These are phyloP conservation scores for Laodelphax striatellus DNA, from an alignment of 1,140 invertebrate genomes.

Conservation along the genomic window DNA sequence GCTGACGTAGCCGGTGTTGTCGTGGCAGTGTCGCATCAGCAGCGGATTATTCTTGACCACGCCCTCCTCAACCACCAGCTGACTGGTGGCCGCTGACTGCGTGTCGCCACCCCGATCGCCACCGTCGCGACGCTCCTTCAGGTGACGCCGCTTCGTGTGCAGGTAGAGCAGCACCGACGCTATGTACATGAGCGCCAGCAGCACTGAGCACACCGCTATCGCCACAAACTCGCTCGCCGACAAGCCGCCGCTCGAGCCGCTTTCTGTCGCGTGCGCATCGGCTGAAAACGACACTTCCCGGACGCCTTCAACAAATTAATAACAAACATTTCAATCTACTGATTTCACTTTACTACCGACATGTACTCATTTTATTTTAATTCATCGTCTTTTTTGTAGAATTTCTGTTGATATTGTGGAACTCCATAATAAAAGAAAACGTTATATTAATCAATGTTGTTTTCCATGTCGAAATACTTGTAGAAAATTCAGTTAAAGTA, in stretches of 20 bases:
- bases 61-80: constrained; percentile 36
- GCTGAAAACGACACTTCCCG: constrained; percentile 64
- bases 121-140: constrained; percentile 10
- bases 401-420: no score
- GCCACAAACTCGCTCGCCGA: constrained; percentile 56
- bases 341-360: no score
- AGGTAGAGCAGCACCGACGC: constrained; percentile 70
- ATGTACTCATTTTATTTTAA: no score
- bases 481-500: no score
- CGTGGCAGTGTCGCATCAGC: constrained; percentile 30
- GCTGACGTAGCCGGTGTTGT: constrained; percentile 15
- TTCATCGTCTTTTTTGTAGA: no score
- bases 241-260: constrained; percentile 33
- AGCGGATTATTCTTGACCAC: constrained; percentile 67
- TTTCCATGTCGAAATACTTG: no score
- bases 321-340: not conserved
- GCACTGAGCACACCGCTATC: constrained; percentile 64
- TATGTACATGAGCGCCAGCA: constrained; percentile 70
- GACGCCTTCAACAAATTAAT: constrained; percentile 38
- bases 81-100: not conserved
- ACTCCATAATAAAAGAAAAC: no score
- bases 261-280: constrained; percentile 44
- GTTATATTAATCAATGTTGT: no score
- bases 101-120: constrained; percentile 25
- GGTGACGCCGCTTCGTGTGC: constrained; percentile 41